Percentiles rank a stretch among this genome's conserved stretches.
Evolutionary conservation across 2,888 invertebrate species (phyloP).

Genomic region (Drosophila demipolita): DNA sequence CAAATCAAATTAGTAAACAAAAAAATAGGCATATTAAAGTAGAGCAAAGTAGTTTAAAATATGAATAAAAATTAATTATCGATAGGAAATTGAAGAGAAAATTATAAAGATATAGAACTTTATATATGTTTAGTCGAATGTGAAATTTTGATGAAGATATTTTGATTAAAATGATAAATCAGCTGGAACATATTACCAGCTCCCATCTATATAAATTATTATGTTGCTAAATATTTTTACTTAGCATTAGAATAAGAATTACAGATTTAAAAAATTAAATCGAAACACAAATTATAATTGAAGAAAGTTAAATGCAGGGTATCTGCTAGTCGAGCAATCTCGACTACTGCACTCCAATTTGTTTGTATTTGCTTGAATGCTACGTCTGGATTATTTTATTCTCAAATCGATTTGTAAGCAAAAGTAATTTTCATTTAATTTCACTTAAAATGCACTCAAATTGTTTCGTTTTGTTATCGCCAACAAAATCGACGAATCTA

Average conservation of each 20-base stretch:
- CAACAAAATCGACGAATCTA: conserved; percentile 53
- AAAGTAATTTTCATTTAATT: conserved; percentile 72
- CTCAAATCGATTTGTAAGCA: conserved; percentile 38
- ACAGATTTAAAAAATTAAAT: background rate
- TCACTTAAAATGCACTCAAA: conserved; percentile 75
- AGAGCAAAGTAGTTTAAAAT: background rate
- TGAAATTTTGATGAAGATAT: background rate
- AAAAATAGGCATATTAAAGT: background rate
- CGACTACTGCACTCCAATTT: background rate
- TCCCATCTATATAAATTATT: background rate
- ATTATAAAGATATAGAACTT: background rate
- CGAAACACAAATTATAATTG: background rate
- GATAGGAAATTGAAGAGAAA: background rate
- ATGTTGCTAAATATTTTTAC: background rate
- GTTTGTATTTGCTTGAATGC: conserved; percentile 1
- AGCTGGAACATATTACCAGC: too few species aligned
- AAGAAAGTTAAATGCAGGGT: background rate
- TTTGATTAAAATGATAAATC: too few species aligned
- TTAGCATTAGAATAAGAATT: background rate
- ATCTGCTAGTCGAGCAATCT: background rate
- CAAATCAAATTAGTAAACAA: background rate
- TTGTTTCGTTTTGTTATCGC: conserved; percentile 59
- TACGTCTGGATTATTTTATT: conserved; percentile 12
- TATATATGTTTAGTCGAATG: background rate
- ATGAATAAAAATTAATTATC: background rate